phyloP scores from a whole-genome alignment of 2,797 vertebrate species.

The Thripadectes ignobilis region DNA sequence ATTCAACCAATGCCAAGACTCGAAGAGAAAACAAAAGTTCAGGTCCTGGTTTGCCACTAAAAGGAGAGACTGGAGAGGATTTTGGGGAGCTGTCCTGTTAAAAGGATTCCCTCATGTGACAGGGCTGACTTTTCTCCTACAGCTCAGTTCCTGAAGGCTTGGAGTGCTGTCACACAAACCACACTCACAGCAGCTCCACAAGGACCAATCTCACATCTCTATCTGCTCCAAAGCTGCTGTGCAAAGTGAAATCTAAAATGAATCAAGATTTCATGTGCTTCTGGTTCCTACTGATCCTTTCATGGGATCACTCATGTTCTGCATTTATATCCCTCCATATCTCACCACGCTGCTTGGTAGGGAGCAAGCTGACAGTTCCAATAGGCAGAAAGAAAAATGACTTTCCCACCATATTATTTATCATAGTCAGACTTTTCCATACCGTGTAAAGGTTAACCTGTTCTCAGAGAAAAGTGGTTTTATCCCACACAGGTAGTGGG shows the following conservation, averaged over 20 bases:
- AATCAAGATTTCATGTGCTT: background rate
- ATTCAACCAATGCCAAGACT: background rate
- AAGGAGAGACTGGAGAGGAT: background rate
- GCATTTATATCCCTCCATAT: background rate
- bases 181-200: background rate
- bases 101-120: rapidly evolving
- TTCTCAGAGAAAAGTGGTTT: background rate
- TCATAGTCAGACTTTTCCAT: background rate
- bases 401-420: background rate
- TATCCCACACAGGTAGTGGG: background rate
- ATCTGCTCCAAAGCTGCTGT: background rate
- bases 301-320: background rate
- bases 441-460: background rate
- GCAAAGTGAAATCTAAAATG: background rate
- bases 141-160: background rate
- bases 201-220: background rate
- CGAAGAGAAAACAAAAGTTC: background rate
- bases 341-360: background rate
- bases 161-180: background rate
- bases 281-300: background rate
- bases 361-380: background rate
- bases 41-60: background rate
- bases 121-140: background rate
- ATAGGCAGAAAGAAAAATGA: background rate
- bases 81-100: background rate